phyloP scores from a whole-genome alignment of 2,888 invertebrate species.

The Trachelus tabidus region DNA sequence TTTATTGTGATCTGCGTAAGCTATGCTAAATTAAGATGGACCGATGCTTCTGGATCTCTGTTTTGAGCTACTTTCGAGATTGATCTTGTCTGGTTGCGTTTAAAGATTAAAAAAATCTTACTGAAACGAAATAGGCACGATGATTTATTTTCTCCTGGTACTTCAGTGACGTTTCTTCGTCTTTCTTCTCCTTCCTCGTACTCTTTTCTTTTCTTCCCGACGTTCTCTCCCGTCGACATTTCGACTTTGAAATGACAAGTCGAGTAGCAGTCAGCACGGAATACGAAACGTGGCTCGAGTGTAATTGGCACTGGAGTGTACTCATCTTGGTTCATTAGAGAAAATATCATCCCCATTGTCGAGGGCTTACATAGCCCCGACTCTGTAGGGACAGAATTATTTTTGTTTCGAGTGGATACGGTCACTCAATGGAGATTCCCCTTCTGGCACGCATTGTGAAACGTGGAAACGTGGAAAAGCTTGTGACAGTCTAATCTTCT shows the following conservation, averaged over 20 bases:
- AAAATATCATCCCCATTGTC: slow-evolving; percentile 65
- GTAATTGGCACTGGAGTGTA: slow-evolving; percentile 66
- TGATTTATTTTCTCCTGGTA: neutral
- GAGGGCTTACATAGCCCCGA: slow-evolving; percentile 55
- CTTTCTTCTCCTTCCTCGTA: slow-evolving; percentile 21
- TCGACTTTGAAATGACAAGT: slow-evolving; percentile 62
- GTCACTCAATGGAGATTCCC: slow-evolving; percentile 59
- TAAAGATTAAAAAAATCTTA: neutral
- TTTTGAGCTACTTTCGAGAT: neutral
- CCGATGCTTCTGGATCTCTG: slow-evolving; percentile 26
- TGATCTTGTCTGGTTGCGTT: neutral
- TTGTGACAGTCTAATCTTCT: slow-evolving; percentile 63
- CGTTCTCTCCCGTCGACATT: slow-evolving; percentile 40
- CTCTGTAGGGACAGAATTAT: slow-evolving; percentile 58
- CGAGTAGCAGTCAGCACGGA: slow-evolving; percentile 51
- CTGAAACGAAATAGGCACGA: neutral
- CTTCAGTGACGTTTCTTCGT: neutral
- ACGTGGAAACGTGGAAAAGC: slow-evolving; percentile 57
- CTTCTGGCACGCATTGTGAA: slow-evolving; percentile 44
- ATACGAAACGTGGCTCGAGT: slow-evolving; percentile 60
- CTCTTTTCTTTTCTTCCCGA: slow-evolving; percentile 20
- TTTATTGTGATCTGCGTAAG: slow-evolving; percentile 65
- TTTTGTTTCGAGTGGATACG: slow-evolving; percentile 65
- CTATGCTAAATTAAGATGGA: slow-evolving; percentile 63
- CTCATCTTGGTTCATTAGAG: slow-evolving; percentile 66